These are phyloP conservation scores for Sycobia sp. DNA, from an alignment of 1,140 invertebrate species.

Conservation along the genomic window DNA sequence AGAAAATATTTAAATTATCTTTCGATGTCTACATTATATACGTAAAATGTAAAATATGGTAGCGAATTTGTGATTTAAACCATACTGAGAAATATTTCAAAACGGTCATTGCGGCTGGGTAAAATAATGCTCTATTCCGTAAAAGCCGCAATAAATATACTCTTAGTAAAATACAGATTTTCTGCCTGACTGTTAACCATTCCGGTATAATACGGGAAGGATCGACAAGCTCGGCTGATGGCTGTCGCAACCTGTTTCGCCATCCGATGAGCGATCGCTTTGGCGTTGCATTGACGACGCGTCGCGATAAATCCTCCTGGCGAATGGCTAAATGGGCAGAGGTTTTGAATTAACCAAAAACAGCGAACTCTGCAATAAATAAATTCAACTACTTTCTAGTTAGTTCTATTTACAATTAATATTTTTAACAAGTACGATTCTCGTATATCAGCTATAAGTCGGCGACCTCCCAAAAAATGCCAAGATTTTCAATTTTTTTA, in stretches of 20 bases:
- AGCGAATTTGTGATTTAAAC: conserved; percentile 1
- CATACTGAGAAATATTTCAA: too few relatives aligned
- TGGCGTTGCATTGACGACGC: conserved; percentile 11
- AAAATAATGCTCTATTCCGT: too few relatives aligned
- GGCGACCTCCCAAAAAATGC: too few relatives aligned
- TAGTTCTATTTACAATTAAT: not conserved
- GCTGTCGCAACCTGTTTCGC: conserved; percentile 31
- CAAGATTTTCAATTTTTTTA: too few relatives aligned
- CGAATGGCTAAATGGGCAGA: conserved; percentile 4
- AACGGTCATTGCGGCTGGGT: too few relatives aligned
- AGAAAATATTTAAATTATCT: too few relatives aligned
- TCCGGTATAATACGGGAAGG: not conserved
- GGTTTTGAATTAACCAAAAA: not conserved
- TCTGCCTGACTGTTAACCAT: not conserved
- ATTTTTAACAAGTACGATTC: too few relatives aligned
- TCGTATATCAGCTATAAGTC: too few relatives aligned
- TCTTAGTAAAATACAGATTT: not conserved
- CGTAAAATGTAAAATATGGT: too few relatives aligned
- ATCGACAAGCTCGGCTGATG: not conserved
- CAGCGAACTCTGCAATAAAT: not conserved
- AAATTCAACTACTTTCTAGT: not conserved
- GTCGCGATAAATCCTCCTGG: conserved; percentile 28
- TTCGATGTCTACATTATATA: too few relatives aligned
- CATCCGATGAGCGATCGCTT: conserved; percentile 23
- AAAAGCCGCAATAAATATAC: not conserved